Evolutionary conservation across 2,888 invertebrate genomes (phyloP), one percentile per base, ranked within the genome.

Genomic region (Brachyopa scutellaris): DNA sequence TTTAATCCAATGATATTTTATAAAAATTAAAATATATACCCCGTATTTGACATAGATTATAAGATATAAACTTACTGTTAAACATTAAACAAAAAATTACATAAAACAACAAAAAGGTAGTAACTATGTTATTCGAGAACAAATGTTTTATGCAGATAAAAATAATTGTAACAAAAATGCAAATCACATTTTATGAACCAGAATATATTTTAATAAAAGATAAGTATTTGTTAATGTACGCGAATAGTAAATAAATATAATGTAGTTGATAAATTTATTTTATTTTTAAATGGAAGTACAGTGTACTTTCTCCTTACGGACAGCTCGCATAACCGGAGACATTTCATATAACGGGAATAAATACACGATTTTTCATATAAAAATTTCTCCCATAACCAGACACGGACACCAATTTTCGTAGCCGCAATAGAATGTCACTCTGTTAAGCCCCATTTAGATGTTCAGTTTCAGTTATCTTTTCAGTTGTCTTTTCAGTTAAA

Each of bases 1-100:
- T 82, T 82, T 77, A 82, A 82, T 72, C 82, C 77, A 38, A 82
- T 82, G 82, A 72, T 82, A 61, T 82, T 82, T 72, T 77, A 82
- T 61, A 77, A 82, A 29, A 82, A 77, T 23, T 77, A 72, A 70
- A 76, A 40, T 66, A 59, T 33, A 49, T 7, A 36, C n/a, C 11
- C 17, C 33, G 49, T 79, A 73, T 73, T 67, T 61, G 64, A 79
- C 38, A 61, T 73, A 78, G 51, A 38, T 31, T 0, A 23, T 79
- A 79, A 73, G 42, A 7, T 45, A 73, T 66, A 53, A n/a, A 38
- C 31, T 78, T 59, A 51, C 59, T 79, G 78, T 67, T 66, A 62
- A 72, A 66, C 15, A 13, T 62, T 59, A 51, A 51, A 40, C n/a
- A n/a, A n/a, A n/a, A n/a, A n/a, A n/a, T n/a, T 36, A 53, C 53